Evolutionary conservation across 2,113 vertebrate genomes (phyloP).

Genomic region (Symphodus melops): DNA sequence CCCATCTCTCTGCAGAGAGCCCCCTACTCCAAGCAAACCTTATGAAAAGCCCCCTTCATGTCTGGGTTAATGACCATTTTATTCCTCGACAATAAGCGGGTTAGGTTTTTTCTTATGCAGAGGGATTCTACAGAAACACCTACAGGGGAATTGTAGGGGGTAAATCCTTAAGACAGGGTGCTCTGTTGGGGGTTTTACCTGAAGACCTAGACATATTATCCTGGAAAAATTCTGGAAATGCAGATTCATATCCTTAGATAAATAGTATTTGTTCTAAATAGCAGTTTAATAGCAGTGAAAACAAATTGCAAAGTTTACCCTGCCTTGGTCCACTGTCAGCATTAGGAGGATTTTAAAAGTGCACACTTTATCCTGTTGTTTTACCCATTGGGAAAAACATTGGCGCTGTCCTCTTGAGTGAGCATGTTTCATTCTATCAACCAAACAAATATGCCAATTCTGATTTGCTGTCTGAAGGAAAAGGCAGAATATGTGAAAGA

Average conservation of each 20-base stretch:
- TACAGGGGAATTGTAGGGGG: slow-evolving; percentile 34
- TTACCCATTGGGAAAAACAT: slow-evolving; percentile 15
- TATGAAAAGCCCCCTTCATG: slow-evolving; percentile 35
- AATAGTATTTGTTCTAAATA: slow-evolving; percentile 70
- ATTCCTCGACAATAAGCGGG: slow-evolving; percentile 57
- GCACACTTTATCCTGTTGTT: slow-evolving; percentile 34
- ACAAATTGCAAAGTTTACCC: slow-evolving; percentile 42
- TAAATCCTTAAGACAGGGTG: slow-evolving; percentile 54
- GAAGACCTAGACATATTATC: slow-evolving; percentile 15
- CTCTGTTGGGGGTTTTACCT: slow-evolving; percentile 35
- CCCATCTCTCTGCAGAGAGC: slow-evolving; percentile 21
- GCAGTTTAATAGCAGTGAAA: slow-evolving; percentile 56
- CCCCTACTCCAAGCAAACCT: slow-evolving; percentile 12
- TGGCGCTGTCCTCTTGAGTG: slow-evolving; percentile 4
- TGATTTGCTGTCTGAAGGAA: slow-evolving; percentile 34
- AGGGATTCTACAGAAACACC: slow-evolving; percentile 49
- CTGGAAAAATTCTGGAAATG: slow-evolving; percentile 51
- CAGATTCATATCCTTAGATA: slow-evolving; percentile 62
- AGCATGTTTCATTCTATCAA: slow-evolving; percentile 23
- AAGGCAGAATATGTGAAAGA: slow-evolving; percentile 45
- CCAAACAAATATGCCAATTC: slow-evolving; percentile 29
- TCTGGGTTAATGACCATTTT: slow-evolving; percentile 51
- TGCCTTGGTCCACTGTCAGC: slow-evolving; percentile 19
- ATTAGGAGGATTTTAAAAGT: slow-evolving; percentile 22
- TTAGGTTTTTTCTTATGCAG: slow-evolving; percentile 35